Base-by-base conservation (phyloP, 2,797 vertebrate species). In the Pseudochromis fuscus region DNA sequence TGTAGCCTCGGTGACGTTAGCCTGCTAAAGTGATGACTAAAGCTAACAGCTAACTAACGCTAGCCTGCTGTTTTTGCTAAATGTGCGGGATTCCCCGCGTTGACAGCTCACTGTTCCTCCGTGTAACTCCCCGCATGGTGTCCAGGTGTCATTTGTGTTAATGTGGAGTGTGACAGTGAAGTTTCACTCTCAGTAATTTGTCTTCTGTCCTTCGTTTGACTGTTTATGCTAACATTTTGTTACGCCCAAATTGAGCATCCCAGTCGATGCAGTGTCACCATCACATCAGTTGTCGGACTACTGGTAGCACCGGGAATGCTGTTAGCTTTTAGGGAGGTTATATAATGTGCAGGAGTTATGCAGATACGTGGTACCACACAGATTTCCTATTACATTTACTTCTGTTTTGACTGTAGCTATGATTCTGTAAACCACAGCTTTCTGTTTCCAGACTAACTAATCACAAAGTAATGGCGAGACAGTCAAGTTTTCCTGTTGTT, bases 11-110 rank as follows among this genome's bases (percentile, higher is more conserved):
- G 56, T 87, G 75, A 82, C 70, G 85, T 84, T 88, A 90, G 88
- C 88, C 46, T 67, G 87, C 88, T 88, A 87, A 88, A 85, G 81
- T 87, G 88, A 87, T 89, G 89, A 87, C 87, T 85, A 84, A 84
- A 90, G 91, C 90, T 91, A 89, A 83, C 24, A 67, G 72, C 90
- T 75, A 93, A 73, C 80, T 53, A 28, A 48, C 23, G 61, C 65
- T 89, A 91, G 85, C 87, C 28, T 44, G 45, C 52, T 66, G 37
- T 59, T 71, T 18, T 38, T 65, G 62, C 53, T 50, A 25, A 72
- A 82, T 56, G 44, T 67, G 35, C 5, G 7, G 30, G 12, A 42
- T 51, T 48, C 23, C 30, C 28, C 1, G 44, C 62, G 7, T 16
- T 88, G 86, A 86, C 89, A 90, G 67, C 74, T 77, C 18, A 1